phyloP scores from a whole-genome alignment of 2,888 invertebrate species.

The Caenorhabditis sp. region DNA sequence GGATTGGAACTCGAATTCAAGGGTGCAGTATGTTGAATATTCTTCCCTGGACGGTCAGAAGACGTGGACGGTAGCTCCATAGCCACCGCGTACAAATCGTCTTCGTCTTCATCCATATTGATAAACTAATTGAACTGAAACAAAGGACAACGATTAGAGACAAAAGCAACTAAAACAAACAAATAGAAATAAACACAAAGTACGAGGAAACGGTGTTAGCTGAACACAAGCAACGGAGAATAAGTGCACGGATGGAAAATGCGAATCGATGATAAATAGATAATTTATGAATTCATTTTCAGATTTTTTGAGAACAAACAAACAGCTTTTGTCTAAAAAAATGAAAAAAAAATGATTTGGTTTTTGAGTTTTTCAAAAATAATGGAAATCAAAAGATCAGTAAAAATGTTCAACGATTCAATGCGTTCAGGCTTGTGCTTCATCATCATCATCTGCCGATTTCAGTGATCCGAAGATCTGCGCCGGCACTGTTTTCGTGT shows the following conservation, averaged over 20 bases:
- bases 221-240: conserved; percentile 36
- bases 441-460: conserved; percentile 76
- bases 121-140: neutral
- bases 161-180: too few relatives aligned
- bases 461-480: conserved; percentile 90
- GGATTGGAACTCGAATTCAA: neutral
- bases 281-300: conserved; percentile 17
- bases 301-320: conserved; percentile 15
- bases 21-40: too few relatives aligned
- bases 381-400: conserved; percentile 1
- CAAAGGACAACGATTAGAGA: too few relatives aligned
- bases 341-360: neutral
- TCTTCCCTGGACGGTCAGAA: neutral
- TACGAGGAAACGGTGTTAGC: conserved; percentile 7
- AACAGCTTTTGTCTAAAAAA: too few relatives aligned
- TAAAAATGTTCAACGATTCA: neutral
- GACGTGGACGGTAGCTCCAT: conserved; percentile 14
- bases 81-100: conserved; percentile 46
- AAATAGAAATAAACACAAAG: too few relatives aligned
- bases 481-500: conserved; percentile 91
- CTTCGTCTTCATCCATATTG: conserved; percentile 32
- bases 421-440: conserved; percentile 33
- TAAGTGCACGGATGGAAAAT: neutral
- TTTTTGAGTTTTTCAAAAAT: neutral
- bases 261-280: neutral